Evolutionary conservation across 2,113 vertebrate species (phyloP).

Genomic region (Muntiacus muntjak): DNA sequence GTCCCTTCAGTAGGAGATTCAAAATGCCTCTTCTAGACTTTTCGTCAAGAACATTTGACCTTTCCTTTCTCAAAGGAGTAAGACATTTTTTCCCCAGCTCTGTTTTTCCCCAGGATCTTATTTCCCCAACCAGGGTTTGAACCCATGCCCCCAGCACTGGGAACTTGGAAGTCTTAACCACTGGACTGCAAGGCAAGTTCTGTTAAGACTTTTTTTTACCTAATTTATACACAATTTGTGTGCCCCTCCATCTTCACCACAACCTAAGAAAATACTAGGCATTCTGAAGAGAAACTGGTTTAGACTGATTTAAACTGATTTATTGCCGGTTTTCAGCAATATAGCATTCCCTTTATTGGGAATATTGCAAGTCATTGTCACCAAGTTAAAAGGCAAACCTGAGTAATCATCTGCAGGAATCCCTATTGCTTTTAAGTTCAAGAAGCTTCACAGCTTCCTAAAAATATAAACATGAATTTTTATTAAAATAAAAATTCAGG

Average conservation of each 20-base stretch:
- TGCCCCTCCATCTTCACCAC: neutral
- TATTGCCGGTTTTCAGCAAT: conserved; percentile 39
- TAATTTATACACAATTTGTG: neutral
- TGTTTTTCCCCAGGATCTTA: neutral
- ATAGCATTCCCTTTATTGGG: neutral
- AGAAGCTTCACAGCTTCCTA: conserved; percentile 53
- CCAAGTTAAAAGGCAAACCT: conserved; percentile 42
- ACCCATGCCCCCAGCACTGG: neutral
- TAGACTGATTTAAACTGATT: neutral
- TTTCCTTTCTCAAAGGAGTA: neutral
- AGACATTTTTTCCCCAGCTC: neutral
- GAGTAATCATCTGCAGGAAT: conserved; percentile 39
- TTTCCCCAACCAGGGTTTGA: neutral
- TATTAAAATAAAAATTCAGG: neutral
- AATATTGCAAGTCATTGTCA: conserved; percentile 3
- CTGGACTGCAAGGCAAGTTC: neutral
- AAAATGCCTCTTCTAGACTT: neutral
- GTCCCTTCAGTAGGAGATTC: conserved; percentile 47
- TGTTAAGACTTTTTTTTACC: neutral
- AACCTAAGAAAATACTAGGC: conserved; percentile 41
- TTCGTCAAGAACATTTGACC: neutral
- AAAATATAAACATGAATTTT: neutral
- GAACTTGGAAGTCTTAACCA: neutral
- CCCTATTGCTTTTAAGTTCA: conserved; percentile 63
- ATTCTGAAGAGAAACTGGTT: neutral